phyloP scores from a whole-genome alignment of 2,888 invertebrate species.

The Willowsia nigromaculata region DNA sequence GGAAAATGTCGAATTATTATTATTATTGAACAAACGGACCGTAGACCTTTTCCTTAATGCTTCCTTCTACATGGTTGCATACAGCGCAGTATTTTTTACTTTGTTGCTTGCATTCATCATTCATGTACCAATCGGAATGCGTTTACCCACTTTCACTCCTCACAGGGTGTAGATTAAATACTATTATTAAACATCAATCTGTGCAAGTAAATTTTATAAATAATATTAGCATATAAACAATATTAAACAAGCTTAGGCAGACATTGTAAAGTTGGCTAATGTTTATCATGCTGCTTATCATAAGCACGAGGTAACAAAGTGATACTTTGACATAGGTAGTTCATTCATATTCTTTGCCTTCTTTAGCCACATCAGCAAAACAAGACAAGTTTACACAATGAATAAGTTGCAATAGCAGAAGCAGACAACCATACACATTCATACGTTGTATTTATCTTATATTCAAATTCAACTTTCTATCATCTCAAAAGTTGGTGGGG shows the following conservation, averaged over 20 bases:
- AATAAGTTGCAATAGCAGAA: background rate
- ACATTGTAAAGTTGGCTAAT: too few relatives aligned
- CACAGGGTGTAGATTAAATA: too few relatives aligned
- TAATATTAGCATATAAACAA: too few relatives aligned
- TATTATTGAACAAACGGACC: conserved; percentile 74
- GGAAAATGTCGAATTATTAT: conserved; percentile 60
- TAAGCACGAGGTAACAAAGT: too few relatives aligned
- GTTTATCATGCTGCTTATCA: too few relatives aligned
- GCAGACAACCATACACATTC: background rate
- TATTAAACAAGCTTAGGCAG: too few relatives aligned
- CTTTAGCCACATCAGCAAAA: conserved; percentile 17
- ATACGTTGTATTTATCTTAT: background rate
- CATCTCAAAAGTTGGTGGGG: background rate
- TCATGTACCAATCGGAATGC: background rate
- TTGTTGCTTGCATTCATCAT: background rate
- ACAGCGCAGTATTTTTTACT: background rate
- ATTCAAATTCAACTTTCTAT: background rate
- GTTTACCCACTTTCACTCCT: too few relatives aligned
- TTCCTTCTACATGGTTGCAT: conserved; percentile 16
- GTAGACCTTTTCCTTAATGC: conserved; percentile 62
- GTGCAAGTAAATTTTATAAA: too few relatives aligned
- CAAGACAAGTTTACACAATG: conserved; percentile 31
- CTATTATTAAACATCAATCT: too few relatives aligned
- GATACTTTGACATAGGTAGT: background rate
- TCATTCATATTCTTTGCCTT: conserved; percentile 7